Evolutionary conservation across 1,140 invertebrate species (phyloP).

Genomic region (Vanessa tameamea): DNA sequence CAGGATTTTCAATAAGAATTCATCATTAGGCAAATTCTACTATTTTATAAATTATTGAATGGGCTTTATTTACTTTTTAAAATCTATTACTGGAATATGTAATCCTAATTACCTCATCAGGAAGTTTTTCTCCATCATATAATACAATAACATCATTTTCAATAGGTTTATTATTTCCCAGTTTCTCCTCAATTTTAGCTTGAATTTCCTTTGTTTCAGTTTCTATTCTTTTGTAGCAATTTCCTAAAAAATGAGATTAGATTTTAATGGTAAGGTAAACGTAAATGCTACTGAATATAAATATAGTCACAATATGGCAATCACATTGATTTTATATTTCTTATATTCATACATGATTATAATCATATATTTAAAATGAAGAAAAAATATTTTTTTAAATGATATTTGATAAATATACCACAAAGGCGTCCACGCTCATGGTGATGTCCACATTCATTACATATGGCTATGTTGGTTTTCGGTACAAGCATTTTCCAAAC

Average conservation of each 20-base stretch:
- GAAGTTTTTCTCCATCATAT: constrained; percentile 88
- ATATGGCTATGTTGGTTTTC: constrained; percentile 88
- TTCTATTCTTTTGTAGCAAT: constrained; percentile 91
- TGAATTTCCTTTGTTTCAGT: constrained; percentile 90
- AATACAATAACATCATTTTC: constrained; percentile 92
- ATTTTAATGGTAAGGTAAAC: not conserved
- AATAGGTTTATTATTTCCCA: constrained; percentile 85
- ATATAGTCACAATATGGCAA: too few relatives aligned
- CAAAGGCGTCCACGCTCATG: constrained; percentile 89
- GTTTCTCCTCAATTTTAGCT: constrained; percentile 85
- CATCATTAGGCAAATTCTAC: too few relatives aligned
- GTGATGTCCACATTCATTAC: constrained; percentile 90
- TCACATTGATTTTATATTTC: too few relatives aligned
- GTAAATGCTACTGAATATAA: too few relatives aligned
- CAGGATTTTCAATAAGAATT: too few relatives aligned
- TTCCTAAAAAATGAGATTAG: constrained; percentile 71
- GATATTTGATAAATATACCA: constrained; percentile 66
- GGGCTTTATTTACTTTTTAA: not conserved
- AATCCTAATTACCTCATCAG: constrained; percentile 71
- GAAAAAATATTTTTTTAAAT: too few relatives aligned
- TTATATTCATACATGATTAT: too few relatives aligned
- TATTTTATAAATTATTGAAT: too few relatives aligned
- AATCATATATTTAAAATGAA: too few relatives aligned
- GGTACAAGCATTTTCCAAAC: constrained; percentile 85
- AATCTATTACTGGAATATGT: not conserved